These are phyloP conservation scores for Tachina lurida DNA, from an alignment of 2,888 invertebrate genomes.

Conservation along the genomic window DNA sequence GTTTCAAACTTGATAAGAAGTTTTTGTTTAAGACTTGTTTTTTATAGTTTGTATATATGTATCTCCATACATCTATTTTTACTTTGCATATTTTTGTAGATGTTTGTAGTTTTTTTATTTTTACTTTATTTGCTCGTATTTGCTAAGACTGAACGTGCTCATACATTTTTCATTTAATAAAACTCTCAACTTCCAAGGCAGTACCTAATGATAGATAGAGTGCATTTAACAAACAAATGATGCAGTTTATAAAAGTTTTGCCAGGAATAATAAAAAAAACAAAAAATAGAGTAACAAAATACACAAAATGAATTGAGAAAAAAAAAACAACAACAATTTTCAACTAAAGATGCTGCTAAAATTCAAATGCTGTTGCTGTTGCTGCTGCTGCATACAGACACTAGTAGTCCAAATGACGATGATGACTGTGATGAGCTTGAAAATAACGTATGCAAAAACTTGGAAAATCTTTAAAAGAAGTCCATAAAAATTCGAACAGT, in stretches of 20 bases:
- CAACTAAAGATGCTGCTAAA: conserved; percentile 53
- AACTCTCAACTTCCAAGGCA: conserved; percentile 59
- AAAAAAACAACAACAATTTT: conserved; percentile 22
- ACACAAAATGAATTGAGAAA: neutral
- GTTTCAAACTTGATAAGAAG: conserved; percentile 49
- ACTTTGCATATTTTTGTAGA: conserved; percentile 50
- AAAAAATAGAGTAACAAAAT: neutral
- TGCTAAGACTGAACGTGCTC: conserved; percentile 76
- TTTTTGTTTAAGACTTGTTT: conserved; percentile 48
- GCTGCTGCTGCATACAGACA: conserved; percentile 19
- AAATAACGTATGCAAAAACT: conserved; percentile 68
- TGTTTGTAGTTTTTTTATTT: conserved; percentile 5
- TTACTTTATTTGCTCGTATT: conserved; percentile 75
- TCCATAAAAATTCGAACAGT: conserved; percentile 66
- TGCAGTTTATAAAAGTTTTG: conserved; percentile 68
- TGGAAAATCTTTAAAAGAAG: conserved; percentile 56
- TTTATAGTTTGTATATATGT: conserved; percentile 44
- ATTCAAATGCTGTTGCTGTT: conserved; percentile 49
- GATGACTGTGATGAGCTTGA: conserved; percentile 48
- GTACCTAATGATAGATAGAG: conserved; percentile 68
- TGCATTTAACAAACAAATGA: conserved; percentile 72
- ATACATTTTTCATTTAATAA: conserved; percentile 76
- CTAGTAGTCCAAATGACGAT: conserved; percentile 19
- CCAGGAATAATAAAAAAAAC: neutral
- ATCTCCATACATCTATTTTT: conserved; percentile 46